Conservation (phyloP, 2,113 vertebrate species). For the Rhinolophus ferrumequinum region DNA sequence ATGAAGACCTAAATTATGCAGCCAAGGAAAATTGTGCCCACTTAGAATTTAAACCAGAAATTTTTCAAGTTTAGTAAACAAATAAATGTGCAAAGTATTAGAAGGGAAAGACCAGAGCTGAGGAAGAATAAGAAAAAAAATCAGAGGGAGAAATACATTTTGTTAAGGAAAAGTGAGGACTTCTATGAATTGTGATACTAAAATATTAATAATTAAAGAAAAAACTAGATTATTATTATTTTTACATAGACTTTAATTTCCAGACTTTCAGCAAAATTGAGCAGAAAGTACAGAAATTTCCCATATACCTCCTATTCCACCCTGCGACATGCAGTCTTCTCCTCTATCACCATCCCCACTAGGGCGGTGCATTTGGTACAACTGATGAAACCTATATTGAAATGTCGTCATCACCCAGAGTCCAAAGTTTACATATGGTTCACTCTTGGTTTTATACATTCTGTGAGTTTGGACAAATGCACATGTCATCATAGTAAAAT, state of each 20-base stretch:
- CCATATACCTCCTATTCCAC: no score
- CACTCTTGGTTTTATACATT: background rate
- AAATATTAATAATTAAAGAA: background rate
- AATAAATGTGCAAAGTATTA: background rate
- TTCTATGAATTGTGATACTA: background rate
- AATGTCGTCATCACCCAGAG: background rate
- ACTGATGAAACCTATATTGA: rapidly evolving
- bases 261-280: background rate
- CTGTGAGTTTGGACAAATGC: background rate
- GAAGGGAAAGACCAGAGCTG: background rate
- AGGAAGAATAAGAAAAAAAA: background rate
- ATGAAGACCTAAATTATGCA: background rate
- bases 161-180: background rate
- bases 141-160: no score
- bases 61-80: background rate
- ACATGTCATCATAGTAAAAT: background rate
- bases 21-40: background rate
- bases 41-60: background rate
- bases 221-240: background rate
- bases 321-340: no score
- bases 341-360: background rate
- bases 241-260: background rate
- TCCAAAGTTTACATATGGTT: background rate
- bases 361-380: background rate
- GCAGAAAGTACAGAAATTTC: background rate